Percentiles rank a stretch among this genome's conserved stretches.
phyloP scores from a whole-genome alignment of 2,113 vertebrate genomes.

The Equus przewalskii region DNA sequence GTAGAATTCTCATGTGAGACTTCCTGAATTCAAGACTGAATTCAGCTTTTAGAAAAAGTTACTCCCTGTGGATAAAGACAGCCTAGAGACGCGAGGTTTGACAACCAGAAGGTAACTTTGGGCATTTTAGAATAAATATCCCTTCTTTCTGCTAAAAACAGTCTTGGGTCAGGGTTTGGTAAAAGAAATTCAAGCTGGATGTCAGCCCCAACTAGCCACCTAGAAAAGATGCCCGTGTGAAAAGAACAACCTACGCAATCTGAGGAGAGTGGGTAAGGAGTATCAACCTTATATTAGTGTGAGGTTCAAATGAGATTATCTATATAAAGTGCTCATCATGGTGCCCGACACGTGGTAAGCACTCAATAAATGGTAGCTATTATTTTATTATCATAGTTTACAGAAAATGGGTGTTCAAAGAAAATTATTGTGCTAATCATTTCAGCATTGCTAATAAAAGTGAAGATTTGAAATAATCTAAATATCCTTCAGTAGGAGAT shows the following conservation, averaged over 20 bases:
- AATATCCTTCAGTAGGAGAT: background rate
- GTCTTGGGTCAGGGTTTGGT: background rate
- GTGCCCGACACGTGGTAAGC: background rate
- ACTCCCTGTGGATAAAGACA: background rate
- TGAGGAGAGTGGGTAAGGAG: background rate
- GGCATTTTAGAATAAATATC: background rate
- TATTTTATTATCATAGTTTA: background rate
- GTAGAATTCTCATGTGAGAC: background rate
- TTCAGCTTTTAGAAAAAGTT: background rate
- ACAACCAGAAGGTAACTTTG: background rate
- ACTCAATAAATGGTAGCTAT: background rate
- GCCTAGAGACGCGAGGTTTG: background rate
- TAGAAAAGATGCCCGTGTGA: background rate
- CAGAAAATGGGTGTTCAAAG: background rate
- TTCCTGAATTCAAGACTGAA: background rate
- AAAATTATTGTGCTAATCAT: background rate
- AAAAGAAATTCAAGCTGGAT: background rate
- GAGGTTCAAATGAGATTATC: background rate
- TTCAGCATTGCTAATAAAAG: background rate
- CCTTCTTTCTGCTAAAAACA: background rate
- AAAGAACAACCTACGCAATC: background rate
- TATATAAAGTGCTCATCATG: background rate
- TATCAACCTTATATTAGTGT: background rate
- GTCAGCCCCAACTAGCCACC: background rate
- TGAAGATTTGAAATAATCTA: background rate